Evolutionary conservation across 35 echinoderm and acorn worm species (phyloP).

Genomic region (Stichopus chloronotus): DNA sequence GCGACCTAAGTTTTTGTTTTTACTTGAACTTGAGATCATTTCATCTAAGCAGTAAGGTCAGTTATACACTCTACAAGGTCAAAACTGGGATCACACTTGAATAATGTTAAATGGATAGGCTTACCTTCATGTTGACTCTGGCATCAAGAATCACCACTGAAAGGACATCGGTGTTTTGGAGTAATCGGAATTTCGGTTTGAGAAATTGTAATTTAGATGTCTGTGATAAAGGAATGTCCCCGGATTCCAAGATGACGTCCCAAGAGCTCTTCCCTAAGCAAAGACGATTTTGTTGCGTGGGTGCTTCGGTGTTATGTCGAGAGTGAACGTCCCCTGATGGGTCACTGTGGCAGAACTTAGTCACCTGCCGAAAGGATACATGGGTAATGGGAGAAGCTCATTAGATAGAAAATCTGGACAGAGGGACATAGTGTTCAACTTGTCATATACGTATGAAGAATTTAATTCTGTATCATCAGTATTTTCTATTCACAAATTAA

Average conservation of each 20-base stretch:
- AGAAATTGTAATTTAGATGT: background rate
- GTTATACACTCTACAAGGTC: too few relatives aligned
- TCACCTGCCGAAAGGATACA: conserved; percentile 15
- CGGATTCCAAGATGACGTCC: conserved; percentile 56
- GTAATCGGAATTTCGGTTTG: conserved; percentile 25
- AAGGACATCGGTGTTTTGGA: background rate
- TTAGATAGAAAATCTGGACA: background rate
- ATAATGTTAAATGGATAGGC: background rate
- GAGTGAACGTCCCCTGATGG: conserved; percentile 13
- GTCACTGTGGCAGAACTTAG: conserved; percentile 53
- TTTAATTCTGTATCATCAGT: too few relatives aligned
- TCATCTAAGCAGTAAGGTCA: too few relatives aligned
- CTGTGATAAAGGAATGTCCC: background rate
- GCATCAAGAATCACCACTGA: conserved; percentile 18
- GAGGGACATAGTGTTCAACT: too few relatives aligned
- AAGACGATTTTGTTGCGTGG: conserved; percentile 19
- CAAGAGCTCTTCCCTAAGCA: conserved; percentile 57
- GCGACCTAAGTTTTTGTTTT: too few relatives aligned
- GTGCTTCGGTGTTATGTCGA: conserved; percentile 46
- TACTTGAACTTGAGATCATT: too few relatives aligned
- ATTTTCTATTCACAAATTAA: too few relatives aligned
- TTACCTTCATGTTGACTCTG: conserved; percentile 21
- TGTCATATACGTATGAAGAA: too few relatives aligned
- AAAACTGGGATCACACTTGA: too few relatives aligned
- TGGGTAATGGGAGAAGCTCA: background rate